phyloP scores from a whole-genome alignment of 2,113 vertebrate species.

The Rafetus swinhoei region DNA sequence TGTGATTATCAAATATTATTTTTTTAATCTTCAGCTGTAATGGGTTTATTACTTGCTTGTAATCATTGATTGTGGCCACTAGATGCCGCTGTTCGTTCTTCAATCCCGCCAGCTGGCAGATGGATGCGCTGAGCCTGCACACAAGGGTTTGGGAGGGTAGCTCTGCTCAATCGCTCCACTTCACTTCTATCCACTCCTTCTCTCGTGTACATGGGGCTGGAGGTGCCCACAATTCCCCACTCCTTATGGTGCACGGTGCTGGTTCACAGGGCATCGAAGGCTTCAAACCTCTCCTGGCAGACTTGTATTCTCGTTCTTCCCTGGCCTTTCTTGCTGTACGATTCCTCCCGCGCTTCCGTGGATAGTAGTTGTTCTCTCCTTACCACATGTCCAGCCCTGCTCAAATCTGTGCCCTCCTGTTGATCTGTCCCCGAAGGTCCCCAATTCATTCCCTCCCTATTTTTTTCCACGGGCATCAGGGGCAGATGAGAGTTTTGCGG shows the following conservation, averaged over 20 bases:
- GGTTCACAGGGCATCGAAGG: not conserved
- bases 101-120: not conserved
- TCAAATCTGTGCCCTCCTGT: not conserved
- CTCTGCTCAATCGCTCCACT: not conserved
- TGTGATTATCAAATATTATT: conserved; percentile 70
- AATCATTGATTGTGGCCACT: not conserved
- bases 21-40: conserved; percentile 61
- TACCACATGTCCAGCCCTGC: not conserved
- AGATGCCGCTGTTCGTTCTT: not conserved
- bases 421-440: not conserved
- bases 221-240: not conserved
- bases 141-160: not conserved
- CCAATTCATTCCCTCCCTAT: not conserved
- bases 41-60: conserved; percentile 53
- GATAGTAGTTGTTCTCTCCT: not conserved
- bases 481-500: no score
- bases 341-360: not conserved
- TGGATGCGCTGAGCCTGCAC: not conserved
- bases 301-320: no score
- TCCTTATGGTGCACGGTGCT: not conserved
- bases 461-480: not conserved
- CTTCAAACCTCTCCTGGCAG: not conserved
- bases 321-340: not conserved
- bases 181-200: not conserved
- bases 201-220: not conserved